phyloP scores from a whole-genome alignment of 2,113 vertebrate genomes.

The Lepus americanus region DNA sequence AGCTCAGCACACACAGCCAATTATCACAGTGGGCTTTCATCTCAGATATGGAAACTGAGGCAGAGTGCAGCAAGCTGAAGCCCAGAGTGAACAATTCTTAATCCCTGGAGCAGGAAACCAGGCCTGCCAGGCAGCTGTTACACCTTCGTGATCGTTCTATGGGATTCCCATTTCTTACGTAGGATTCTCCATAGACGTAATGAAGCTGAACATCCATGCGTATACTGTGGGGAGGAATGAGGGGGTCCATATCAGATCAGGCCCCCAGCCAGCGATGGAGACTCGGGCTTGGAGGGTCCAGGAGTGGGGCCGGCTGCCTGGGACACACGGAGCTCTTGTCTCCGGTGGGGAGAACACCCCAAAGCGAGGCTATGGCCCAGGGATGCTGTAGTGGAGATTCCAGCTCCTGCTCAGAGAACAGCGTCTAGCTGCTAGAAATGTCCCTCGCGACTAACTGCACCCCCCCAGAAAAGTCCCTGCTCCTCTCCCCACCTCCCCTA shows the following conservation, averaged over 20 bases:
- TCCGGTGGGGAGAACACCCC: neutral
- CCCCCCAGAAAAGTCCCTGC: constrained; percentile 47
- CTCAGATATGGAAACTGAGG: neutral
- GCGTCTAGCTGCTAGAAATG: neutral
- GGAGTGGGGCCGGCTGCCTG: neutral
- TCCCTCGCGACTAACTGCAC: too few relatives aligned
- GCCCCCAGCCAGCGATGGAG: neutral
- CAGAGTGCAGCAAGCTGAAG: neutral
- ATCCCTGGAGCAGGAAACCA: neutral
- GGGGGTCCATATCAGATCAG: neutral
- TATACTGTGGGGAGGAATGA: neutral
- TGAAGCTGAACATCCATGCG: neutral
- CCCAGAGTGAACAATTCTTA: neutral
- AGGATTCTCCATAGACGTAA: neutral
- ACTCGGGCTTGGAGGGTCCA: neutral
- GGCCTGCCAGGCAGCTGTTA: neutral
- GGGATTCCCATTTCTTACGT: neutral
- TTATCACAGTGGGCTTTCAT: neutral
- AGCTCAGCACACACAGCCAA: neutral
- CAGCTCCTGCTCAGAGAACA: neutral
- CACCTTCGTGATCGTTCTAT: neutral
- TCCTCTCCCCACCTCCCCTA: neutral
- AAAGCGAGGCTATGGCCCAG: neutral
- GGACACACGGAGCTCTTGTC: neutral
- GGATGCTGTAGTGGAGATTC: neutral